Conservation (phyloP, 2,113 vertebrate genomes). For the Catharus bicknelli region DNA sequence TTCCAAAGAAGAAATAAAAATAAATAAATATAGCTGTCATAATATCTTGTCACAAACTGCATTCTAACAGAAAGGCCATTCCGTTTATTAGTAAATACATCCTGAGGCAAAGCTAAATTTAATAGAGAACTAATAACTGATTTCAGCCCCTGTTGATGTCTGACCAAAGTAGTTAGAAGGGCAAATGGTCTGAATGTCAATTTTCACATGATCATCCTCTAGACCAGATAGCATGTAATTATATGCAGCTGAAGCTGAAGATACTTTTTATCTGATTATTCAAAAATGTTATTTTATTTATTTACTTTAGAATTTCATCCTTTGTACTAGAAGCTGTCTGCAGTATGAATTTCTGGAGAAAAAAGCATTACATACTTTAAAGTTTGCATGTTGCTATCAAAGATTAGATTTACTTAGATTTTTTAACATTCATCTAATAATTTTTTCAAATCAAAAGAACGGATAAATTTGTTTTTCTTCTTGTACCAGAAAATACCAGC, state of each 20-base stretch:
- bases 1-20: background rate
- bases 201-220: slow-evolving; percentile 45
- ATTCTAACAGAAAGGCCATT: slow-evolving; percentile 65
- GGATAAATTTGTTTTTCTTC: background rate
- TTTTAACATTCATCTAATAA: background rate
- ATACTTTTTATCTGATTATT: background rate
- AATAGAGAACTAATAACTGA: slow-evolving; percentile 59
- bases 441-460: background rate
- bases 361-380: background rate
- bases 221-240: slow-evolving; percentile 61
- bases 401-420: background rate
- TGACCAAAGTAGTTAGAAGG: slow-evolving; percentile 63
- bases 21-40: slow-evolving; percentile 32
- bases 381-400: background rate
- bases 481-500: background rate
- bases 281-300: background rate
- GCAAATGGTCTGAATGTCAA: slow-evolving; percentile 63
- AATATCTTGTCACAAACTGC: slow-evolving; percentile 43
- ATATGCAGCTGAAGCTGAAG: slow-evolving; percentile 27
- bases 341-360: background rate
- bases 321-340: background rate
- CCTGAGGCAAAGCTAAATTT: slow-evolving; percentile 65
- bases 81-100: slow-evolving; percentile 60
- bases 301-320: background rate
- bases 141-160: slow-evolving; percentile 31